Percentiles rank a stretch among this genome's conserved stretches.
Conservation (phyloP, 2,888 invertebrate genomes). For the Agrochola lota region DNA sequence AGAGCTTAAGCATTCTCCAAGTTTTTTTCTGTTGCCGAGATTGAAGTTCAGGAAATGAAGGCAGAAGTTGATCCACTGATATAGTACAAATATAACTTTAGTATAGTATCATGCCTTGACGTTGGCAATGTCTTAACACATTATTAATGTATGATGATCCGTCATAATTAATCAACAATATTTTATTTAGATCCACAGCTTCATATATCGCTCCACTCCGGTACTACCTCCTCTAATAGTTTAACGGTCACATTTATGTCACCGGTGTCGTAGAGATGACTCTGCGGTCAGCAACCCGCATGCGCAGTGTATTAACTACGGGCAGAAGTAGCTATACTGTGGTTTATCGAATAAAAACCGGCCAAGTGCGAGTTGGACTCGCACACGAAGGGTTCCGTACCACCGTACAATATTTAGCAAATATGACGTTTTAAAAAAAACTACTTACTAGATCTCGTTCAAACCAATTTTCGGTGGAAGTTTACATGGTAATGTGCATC, state of each 20-base stretch:
- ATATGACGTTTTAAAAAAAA: too few relatives aligned
- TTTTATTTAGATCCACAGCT: constrained; percentile 15
- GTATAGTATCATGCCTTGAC: neutral
- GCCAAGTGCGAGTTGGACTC: too few relatives aligned
- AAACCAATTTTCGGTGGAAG: too few relatives aligned
- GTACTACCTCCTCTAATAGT: constrained; percentile 22
- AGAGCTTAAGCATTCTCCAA: neutral
- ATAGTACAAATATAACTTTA: neutral
- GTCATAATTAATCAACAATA: constrained; percentile 45
- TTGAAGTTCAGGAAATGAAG: neutral
- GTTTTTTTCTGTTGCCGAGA: neutral
- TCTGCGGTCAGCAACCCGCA: constrained; percentile 49
- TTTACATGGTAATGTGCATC: too few relatives aligned
- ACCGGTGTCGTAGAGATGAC: neutral
- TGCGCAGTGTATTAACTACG: neutral
- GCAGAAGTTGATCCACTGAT: constrained; percentile 1
- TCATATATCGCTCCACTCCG: constrained; percentile 39
- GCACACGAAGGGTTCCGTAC: too few relatives aligned
- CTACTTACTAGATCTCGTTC: too few relatives aligned
- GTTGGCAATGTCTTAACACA: constrained; percentile 22
- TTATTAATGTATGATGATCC: constrained; percentile 29
- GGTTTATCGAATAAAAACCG: constrained; percentile 24
- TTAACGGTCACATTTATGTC: constrained; percentile 43
- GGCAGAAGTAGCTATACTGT: neutral
- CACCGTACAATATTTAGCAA: too few relatives aligned